phyloP scores from a whole-genome alignment of 2,888 invertebrate genomes.

The Aleiodes leptofemur region DNA sequence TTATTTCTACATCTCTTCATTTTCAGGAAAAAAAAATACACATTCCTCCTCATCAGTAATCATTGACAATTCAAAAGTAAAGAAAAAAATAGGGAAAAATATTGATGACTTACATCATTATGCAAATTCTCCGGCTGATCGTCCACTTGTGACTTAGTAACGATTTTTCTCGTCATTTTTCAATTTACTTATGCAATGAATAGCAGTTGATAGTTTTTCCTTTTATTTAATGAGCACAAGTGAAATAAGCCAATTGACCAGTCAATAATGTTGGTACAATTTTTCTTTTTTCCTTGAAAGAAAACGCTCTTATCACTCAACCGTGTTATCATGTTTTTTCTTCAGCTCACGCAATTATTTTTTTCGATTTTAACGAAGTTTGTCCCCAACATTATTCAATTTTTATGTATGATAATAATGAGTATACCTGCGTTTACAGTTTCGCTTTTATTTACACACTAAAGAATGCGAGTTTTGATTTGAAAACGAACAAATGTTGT shows the following conservation, averaged over 20 bases:
- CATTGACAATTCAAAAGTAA: background rate
- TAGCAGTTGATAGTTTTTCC: background rate
- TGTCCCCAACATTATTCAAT: background rate
- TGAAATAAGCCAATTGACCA: background rate
- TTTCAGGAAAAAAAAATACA: background rate
- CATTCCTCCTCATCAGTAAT: background rate
- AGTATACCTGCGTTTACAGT: no score
- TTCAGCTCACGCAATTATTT: background rate
- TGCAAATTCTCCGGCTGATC: constrained; percentile 2
- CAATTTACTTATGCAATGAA: constrained; percentile 16
- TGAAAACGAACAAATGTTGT: no score
- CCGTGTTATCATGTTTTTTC: constrained; percentile 3
- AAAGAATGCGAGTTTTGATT: no score
- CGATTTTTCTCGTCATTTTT: constrained; percentile 14
- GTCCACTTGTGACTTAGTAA: background rate
- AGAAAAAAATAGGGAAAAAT: background rate
- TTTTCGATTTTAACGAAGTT: no score
- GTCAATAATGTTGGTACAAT: background rate
- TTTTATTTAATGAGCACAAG: background rate
- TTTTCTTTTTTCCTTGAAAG: background rate
- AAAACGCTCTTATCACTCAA: constrained; percentile 19
- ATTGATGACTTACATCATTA: constrained; percentile 2
- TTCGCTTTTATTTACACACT: no score
- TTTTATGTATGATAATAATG: no score
- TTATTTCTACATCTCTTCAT: constrained; percentile 44